A percentile compares a stretch with the other conserved stretches of the same genome.
phyloP scores from a whole-genome alignment of 2,113 vertebrate species.

The Tympanuchus pallidicinctus region DNA sequence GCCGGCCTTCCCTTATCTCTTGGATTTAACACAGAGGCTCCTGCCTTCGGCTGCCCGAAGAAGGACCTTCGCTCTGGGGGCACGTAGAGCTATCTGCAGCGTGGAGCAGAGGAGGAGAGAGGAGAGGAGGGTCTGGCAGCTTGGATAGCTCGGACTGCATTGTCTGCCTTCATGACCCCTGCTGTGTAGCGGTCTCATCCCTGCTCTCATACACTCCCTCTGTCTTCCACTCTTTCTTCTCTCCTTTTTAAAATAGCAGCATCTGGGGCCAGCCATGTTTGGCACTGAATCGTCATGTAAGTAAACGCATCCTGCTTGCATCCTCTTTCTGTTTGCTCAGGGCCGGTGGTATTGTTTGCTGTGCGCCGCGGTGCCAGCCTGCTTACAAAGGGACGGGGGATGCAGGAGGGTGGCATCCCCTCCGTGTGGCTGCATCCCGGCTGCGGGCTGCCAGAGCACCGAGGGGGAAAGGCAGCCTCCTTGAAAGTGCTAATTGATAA shows the following conservation, averaged over 20 bases:
- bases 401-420: constrained; percentile 34
- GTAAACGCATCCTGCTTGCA: constrained; percentile 81
- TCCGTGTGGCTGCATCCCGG: constrained; percentile 50
- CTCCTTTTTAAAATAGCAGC: constrained; percentile 82
- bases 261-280: constrained; percentile 97
- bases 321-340: constrained; percentile 56
- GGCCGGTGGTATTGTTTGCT: constrained; percentile 23
- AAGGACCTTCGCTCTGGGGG: constrained; percentile 66
- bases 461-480: constrained; percentile 10
- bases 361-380: constrained; percentile 26
- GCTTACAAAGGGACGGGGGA: constrained; percentile 3
- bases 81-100: constrained; percentile 66
- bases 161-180: constrained; percentile 94
- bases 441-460: no score
- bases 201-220: constrained; percentile 73
- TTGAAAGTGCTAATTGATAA: neutral
- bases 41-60: constrained; percentile 48
- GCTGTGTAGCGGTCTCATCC: constrained; percentile 91
- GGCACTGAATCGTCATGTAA: constrained; percentile 98
- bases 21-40: constrained; percentile 76
- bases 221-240: constrained; percentile 60
- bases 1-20: constrained; percentile 51
- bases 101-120: constrained; percentile 73
- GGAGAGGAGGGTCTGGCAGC: constrained; percentile 83
- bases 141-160: constrained; percentile 87